Evolutionary conservation across 2,888 invertebrate genomes (phyloP).

Genomic region (Zeuzera pyrina): DNA sequence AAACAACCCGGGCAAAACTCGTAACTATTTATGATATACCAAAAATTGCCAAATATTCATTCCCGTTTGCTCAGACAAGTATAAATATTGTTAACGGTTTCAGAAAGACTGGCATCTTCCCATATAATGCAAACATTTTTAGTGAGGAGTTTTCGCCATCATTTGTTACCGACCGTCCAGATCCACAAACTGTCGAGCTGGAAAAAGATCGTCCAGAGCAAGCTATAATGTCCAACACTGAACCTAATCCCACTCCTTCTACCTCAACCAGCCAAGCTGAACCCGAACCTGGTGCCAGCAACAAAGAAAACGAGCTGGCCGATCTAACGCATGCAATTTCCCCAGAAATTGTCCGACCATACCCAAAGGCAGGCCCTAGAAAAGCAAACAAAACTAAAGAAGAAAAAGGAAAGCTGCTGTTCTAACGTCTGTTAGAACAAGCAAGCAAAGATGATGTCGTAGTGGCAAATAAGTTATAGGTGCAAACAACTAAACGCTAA

Average conservation of each 20-base stretch:
- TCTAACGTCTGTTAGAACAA: conserved; percentile 15
- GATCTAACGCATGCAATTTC: conserved; percentile 14
- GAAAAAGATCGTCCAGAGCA: conserved; percentile 15
- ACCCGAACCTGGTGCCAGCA: conserved; percentile 17
- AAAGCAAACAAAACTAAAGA: conserved; percentile 15
- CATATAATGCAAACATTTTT: conserved; percentile 14
- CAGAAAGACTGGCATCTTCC: conserved; percentile 17
- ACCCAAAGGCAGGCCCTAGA: conserved; percentile 18
- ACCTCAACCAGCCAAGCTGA: conserved; percentile 18
- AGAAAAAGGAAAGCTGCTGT: conserved; percentile 16
- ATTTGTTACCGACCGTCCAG: conserved; percentile 20
- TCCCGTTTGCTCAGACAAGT: conserved; percentile 15
- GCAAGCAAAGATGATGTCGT: conserved; percentile 14
- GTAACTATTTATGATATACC: conserved; percentile 17
- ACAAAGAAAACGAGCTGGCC: conserved; percentile 15
- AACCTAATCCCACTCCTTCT: conserved; percentile 11
- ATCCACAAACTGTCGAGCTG: conserved; percentile 10
- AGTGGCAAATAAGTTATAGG: conserved; percentile 13
- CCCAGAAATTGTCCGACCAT: conserved; percentile 19
- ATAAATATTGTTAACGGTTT: conserved; percentile 16
- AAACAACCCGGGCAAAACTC: conserved; percentile 17
- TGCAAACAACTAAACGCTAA: conserved; percentile 10
- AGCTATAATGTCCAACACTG: conserved; percentile 12
- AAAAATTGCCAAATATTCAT: conserved; percentile 15
- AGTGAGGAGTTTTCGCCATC: conserved; percentile 16